A percentile compares a stretch with the other conserved stretches of the same genome.
phyloP scores from a whole-genome alignment of 2,888 invertebrate species.

The Panzeria rudis region DNA sequence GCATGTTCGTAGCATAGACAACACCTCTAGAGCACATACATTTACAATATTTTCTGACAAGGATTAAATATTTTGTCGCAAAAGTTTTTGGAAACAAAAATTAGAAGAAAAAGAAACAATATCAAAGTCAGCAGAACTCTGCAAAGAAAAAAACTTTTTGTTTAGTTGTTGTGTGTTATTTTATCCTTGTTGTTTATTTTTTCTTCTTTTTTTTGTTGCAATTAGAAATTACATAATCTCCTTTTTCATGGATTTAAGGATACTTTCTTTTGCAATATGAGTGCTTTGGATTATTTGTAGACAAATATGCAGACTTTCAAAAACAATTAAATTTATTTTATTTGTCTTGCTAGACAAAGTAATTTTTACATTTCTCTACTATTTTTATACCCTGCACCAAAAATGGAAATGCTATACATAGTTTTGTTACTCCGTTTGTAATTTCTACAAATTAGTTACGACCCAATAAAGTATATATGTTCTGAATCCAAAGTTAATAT shows the following conservation, averaged over 20 bases:
- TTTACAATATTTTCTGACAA: slow-evolving; percentile 49
- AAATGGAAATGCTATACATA: too few species aligned
- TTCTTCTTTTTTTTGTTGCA: slow-evolving; percentile 33
- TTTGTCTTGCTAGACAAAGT: neutral
- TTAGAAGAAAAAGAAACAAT: slow-evolving; percentile 16
- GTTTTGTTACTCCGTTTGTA: too few species aligned
- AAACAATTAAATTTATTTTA: slow-evolving; percentile 6
- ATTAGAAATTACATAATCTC: slow-evolving; percentile 61
- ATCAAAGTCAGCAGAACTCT: slow-evolving; percentile 34
- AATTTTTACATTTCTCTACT: too few species aligned
- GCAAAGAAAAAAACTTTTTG: slow-evolving; percentile 23
- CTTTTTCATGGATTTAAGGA: slow-evolving; percentile 27
- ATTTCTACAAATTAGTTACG: too few species aligned
- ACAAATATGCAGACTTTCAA: slow-evolving; percentile 39
- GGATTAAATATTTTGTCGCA: slow-evolving; percentile 68
- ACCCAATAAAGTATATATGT: too few species aligned
- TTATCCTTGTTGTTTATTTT: slow-evolving; percentile 6
- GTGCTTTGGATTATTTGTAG: slow-evolving; percentile 12
- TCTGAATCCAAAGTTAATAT: too few species aligned
- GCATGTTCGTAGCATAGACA: neutral
- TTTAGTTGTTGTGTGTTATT: slow-evolving; percentile 31
- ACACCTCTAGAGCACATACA: slow-evolving; percentile 44
- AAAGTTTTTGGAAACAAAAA: slow-evolving; percentile 58
- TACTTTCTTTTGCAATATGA: slow-evolving; percentile 8
- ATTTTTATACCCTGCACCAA: too few species aligned